Evolutionary conservation across 1,140 invertebrate genomes (phyloP), one percentile per base, ranked within the genome.

Genomic region (Drosophila sulfurigaster): DNA sequence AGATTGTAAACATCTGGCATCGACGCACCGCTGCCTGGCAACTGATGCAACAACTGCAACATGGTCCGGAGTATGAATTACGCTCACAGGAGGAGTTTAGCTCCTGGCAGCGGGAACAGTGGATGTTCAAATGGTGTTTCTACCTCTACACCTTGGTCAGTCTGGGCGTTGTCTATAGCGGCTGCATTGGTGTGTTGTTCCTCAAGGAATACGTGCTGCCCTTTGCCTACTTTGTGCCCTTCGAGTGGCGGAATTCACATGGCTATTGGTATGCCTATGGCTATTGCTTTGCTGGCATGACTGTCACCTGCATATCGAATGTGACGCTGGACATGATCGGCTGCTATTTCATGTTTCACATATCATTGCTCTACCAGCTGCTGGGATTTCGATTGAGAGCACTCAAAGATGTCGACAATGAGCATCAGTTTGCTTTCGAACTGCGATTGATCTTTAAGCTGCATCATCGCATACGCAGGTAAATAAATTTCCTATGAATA

Each of bases 311-410:
- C 52, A 69, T 92, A 16, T 75, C 81, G 1, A 90, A 92, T 20
- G 63, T 82, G 0, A 81, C 77, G 1, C 52, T 92, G 49, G 91
- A 92, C 49, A 78, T 80, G 2, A 54, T 92, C 51, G 77, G 82
- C 10, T 90, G 90, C 13, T 91, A 91, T 41, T 85, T 91, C 20
- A 58, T 92, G 11, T 91, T 91, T 52, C 90, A 92, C 35, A 49
- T 88, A 5, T 79, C 90, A 0, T 16, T 91, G 1, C 32, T 92
- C 0, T 88, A 91, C 49, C 73, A 78, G 0, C 11, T 92, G 11
- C 51, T 92, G 30, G 81, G 81, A 11, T 48, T 79, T 16, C 79
- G 91, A 16, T 57, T 92, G 0, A 59, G 38, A 8, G 43, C 7
- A 0, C 20, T 91, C 0, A 56, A 70, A 6, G 32, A 59, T 3